These are phyloP conservation scores for Neotoxoptera formosana DNA, from an alignment of 1,140 invertebrate genomes.

Conservation along the genomic window DNA sequence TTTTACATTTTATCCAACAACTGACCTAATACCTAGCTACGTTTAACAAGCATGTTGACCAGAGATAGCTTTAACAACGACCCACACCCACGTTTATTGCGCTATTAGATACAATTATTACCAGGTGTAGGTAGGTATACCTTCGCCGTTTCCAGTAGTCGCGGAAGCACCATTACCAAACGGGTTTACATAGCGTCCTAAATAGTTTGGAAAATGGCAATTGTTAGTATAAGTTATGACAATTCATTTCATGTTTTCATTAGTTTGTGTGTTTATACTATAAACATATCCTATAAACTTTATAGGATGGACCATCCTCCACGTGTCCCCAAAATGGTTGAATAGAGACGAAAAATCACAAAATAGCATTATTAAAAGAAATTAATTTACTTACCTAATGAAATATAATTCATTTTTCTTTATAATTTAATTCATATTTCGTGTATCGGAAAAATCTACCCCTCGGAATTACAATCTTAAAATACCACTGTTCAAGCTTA, in stretches of 20 bases:
- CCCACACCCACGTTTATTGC: not conserved
- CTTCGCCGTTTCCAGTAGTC: not conserved
- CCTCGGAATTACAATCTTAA: not conserved
- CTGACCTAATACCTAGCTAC: not conserved
- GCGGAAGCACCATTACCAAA: not conserved
- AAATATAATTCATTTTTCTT: too few species aligned
- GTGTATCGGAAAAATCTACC: not conserved
- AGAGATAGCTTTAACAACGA: not conserved
- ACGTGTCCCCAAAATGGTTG: not conserved
- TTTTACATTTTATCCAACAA: not conserved
- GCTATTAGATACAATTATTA: not conserved
- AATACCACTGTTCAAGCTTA: not conserved
- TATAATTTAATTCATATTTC: not conserved
- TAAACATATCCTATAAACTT: too few species aligned
- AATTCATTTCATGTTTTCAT: not conserved
- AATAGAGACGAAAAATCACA: not conserved
- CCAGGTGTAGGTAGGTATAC: not conserved
- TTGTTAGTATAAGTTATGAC: conserved; percentile 5
- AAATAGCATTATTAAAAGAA: not conserved
- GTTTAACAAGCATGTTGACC: not conserved
- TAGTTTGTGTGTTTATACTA: not conserved
- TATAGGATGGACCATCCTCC: not conserved
- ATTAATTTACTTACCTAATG: not conserved
- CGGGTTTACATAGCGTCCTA: not conserved
- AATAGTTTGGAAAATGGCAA: not conserved